These are phyloP conservation scores for Scomber japonicus DNA, from an alignment of 2,113 vertebrate genomes.

Conservation along the genomic window DNA sequence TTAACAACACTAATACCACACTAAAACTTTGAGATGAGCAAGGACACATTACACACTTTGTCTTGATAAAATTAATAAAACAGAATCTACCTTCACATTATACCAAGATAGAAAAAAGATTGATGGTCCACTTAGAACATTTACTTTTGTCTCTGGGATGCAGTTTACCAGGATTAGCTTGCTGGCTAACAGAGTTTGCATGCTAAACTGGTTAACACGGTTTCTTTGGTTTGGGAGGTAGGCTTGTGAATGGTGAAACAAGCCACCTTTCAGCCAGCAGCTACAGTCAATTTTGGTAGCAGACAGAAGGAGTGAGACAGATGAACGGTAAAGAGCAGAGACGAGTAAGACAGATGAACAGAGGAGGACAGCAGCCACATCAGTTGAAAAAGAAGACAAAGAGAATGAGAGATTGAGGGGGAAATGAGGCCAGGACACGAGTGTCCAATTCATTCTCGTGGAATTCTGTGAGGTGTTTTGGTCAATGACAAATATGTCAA, in stretches of 20 bases:
- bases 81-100: background rate
- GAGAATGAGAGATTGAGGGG: conserved; percentile 58
- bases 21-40: background rate
- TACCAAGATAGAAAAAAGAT: background rate
- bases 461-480: conserved; percentile 33
- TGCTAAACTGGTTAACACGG: conserved; percentile 49
- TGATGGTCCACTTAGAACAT: background rate
- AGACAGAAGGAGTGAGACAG: conserved; percentile 66
- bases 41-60: background rate
- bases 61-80: background rate
- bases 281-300: conserved; percentile 53
- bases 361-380: conserved; percentile 59
- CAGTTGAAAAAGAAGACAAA: conserved; percentile 59
- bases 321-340: conserved; percentile 59
- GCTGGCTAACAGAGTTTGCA: conserved; percentile 43
- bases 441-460: conserved; percentile 51
- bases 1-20: conserved; percentile 7
- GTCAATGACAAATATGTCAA: background rate
- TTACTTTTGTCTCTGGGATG: conserved; percentile 25
- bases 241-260: conserved; percentile 32
- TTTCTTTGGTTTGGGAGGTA: conserved; percentile 44
- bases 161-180: conserved; percentile 42
- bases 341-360: conserved; percentile 72
- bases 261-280: conserved; percentile 50
- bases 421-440: conserved; percentile 51